Evolutionary conservation across 2,797 vertebrate species (phyloP), one percentile per base, ranked within the genome.

Genomic region (Gadopsis bispinosus): DNA sequence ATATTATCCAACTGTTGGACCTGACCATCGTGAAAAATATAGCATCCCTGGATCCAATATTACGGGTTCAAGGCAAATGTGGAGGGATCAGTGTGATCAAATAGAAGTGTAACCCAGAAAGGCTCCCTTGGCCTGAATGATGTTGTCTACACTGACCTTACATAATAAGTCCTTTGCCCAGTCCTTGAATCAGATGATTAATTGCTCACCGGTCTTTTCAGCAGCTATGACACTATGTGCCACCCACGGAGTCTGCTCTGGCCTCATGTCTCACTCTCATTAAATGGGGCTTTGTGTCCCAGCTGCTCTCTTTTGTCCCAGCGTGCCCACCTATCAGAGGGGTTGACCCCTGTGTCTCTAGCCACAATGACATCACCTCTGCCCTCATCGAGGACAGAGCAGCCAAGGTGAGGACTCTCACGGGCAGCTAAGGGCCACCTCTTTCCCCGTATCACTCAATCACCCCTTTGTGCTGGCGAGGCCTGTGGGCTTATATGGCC

Each of bases 351-450:
- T 85, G 89, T 83, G 84, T 91, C 92, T 90, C 90, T 78, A 86
- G 87, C 89, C 87, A 87, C 26, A 83, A 95, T 94, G 94, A 95
- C 93, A 94, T 95, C 94, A 95, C 88, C 90, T 88, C 87, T 87
- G 83, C 86, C 90, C 92, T 92, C 87, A 90, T 92, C 78, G 33
- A 79, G 87, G 88, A 77, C 37, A 67, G 80, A 83, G 77, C 90
- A 88, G 88, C 91, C 90, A 94, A 95, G 94, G 94, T 94, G 88
- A 93, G 87, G 91, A 85, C 91, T 92, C 90, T 92, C 90, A 89
- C 89, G 83, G 90, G 80, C 83, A 89, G 90, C 83, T 84, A 89
- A 62, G 66, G 83, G 77, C 80, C 89, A 83, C 89, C 90, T 89
- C 80, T 83, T 83, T 92, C 81, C 69, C 80, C 91, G 90, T 93